Evolutionary conservation across 2,113 vertebrate species (phyloP).

Genomic region (Tauraco erythrolophus): DNA sequence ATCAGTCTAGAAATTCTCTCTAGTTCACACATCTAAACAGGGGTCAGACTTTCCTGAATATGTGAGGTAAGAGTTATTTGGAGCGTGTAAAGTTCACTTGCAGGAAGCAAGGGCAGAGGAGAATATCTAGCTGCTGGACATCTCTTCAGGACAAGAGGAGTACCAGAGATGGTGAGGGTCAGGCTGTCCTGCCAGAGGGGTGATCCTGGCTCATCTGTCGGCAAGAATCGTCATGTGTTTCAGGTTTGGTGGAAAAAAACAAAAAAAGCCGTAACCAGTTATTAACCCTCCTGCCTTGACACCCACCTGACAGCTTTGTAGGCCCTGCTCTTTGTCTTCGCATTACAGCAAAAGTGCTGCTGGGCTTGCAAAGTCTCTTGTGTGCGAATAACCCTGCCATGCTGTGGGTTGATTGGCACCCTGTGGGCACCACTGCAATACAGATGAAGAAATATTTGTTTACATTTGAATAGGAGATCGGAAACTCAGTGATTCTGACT

Average conservation of each 20-base stretch:
- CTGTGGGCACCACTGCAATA: neutral
- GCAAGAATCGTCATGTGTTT: neutral
- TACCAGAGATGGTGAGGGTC: neutral
- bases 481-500: constrained; percentile 41
- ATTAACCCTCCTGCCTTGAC: neutral
- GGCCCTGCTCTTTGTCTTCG: neutral
- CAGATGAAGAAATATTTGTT: constrained; percentile 40
- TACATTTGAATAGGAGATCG: constrained; percentile 45
- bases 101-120: neutral
- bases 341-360: neutral
- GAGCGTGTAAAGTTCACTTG: neutral
- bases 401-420: neutral
- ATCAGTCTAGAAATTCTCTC: neutral
- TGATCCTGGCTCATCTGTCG: neutral
- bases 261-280: neutral
- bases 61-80: neutral
- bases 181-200: neutral
- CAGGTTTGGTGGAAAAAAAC: neutral
- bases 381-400: neutral
- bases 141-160: neutral
- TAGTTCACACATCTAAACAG: neutral
- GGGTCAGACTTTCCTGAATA: neutral
- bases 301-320: neutral
- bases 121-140: neutral
- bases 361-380: fast-evolving